Evolutionary conservation across 2,888 invertebrate genomes (phyloP).

Genomic region (Drosophila kuntzei): DNA sequence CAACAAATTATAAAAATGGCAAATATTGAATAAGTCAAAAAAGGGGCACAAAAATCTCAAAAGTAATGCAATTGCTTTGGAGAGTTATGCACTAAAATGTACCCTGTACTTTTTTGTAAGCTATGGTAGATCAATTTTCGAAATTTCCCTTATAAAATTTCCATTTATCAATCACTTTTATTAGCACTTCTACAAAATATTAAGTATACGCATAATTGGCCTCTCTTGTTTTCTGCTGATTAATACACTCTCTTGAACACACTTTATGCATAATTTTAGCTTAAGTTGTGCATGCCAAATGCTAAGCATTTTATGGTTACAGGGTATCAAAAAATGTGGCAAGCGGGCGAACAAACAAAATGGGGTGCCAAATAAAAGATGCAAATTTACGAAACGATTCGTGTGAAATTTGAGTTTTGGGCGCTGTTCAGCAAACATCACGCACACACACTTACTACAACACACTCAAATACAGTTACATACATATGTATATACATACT

Average conservation of each 20-base stretch:
- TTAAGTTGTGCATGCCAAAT: neutral
- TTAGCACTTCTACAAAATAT: neutral
- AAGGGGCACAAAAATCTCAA: constrained; percentile 5
- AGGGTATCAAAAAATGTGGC: constrained; percentile 30
- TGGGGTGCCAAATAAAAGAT: constrained; percentile 61
- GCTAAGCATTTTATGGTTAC: neutral
- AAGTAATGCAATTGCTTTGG: neutral
- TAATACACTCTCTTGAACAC: neutral
- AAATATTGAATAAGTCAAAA: constrained; percentile 53
- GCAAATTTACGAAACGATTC: constrained; percentile 65
- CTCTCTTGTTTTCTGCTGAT: neutral
- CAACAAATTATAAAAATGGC: constrained; percentile 42
- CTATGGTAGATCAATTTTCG: too few species aligned
- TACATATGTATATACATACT: neutral
- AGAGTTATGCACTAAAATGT: neutral
- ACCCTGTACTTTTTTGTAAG: neutral
- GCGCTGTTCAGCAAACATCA: constrained; percentile 54
- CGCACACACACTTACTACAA: constrained; percentile 13
- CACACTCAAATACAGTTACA: neutral
- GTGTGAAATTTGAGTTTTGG: constrained; percentile 56
- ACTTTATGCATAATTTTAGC: neutral
- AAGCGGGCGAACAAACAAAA: constrained; percentile 65
- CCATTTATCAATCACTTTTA: neutral
- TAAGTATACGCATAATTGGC: constrained; percentile 3
- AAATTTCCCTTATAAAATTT: neutral